Base-by-base conservation (phyloP, 2,888 invertebrate species). In the Drosophila multiciliata region DNA sequence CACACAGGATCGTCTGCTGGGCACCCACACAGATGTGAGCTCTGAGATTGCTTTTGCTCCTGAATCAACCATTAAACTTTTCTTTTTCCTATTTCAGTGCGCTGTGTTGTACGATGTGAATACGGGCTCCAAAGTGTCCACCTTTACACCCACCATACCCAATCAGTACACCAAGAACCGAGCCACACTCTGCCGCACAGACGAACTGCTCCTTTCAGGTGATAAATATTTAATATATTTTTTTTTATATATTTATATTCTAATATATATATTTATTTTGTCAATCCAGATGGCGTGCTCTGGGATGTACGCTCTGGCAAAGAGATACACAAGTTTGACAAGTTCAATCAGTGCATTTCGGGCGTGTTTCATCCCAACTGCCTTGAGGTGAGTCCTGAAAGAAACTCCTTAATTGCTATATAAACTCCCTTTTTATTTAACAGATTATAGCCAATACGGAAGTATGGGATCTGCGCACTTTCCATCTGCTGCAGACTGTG, bases 331-430 rank as follows among this genome's bases (percentile, higher is more conserved):
- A 99, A 99, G 92, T 97, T 99, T 91, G 99, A 99, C 93, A 99
- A 99, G 93, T 94, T 99, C 40, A 99, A 99, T 94, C 97, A 98
- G 91, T 96, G 96, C 49, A 95, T 98, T 66, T 99, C 98, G 91
- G 99, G 99, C 0, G 97, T 98, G 8, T 99, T 99, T 91, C 99
- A 99, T 94, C 99, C 99, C 0, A 98, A 98, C 92, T 98, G 98
- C 0, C 94, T 98, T 73, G 99, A 99, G 94, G 97, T 26, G 5
- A 29, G 50, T 50, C n/a, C 29, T 7, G 3, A 36, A 17, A 40
- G 23, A 1, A n/a, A 40, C 8, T 40, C 8, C 4, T 38, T 48
- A 54, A n/a, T 15, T 1, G 1, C 17, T 1, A 23, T 17, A 17
- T 15, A 23, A 45, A 23, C 45, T 11, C 2, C n/a, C 3, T 0